These are phyloP conservation scores for Hydrolagus colliei DNA, from an alignment of 2,797 vertebrate genomes.

Conservation along the genomic window DNA sequence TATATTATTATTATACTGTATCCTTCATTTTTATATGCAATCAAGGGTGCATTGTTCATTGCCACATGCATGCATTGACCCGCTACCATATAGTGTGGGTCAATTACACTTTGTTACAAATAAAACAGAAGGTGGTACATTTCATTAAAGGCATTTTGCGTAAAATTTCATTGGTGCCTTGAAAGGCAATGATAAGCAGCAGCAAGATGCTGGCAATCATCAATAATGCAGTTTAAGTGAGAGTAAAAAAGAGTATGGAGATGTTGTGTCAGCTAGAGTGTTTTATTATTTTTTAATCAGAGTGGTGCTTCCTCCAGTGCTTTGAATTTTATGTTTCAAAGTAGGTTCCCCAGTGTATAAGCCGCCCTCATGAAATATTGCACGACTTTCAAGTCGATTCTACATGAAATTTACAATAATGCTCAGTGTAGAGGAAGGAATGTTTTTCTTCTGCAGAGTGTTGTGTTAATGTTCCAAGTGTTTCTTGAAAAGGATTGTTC, in stretches of 20 bases:
- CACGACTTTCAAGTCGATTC: not conserved
- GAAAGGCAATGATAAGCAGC: not conserved
- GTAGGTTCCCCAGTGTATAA: not conserved
- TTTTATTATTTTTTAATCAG: constrained; percentile 30
- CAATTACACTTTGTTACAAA: not conserved
- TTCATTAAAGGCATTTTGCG: constrained; percentile 11
- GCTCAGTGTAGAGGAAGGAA: not conserved
- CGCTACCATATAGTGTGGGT: too few species aligned
- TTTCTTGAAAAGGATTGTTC: constrained; percentile 19
- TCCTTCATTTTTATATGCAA: too few species aligned
- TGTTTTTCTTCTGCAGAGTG: not conserved
- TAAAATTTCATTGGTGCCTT: not conserved
- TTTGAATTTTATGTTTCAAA: constrained; percentile 24
- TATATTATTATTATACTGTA: too few species aligned
- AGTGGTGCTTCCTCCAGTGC: not conserved
- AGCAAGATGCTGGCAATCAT: constrained; percentile 17
- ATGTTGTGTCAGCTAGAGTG: not conserved
- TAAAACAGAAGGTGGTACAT: not conserved
- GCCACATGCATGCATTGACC: too few species aligned
- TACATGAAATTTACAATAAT: constrained; percentile 14
- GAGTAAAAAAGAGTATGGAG: not conserved
- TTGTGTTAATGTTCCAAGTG: not conserved
- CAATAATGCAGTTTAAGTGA: constrained; percentile 29
- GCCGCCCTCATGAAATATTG: constrained; percentile 2
- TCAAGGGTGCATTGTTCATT: too few species aligned